Base-by-base conservation (phyloP, 2,797 vertebrate species). In the Mallotus villosus region DNA sequence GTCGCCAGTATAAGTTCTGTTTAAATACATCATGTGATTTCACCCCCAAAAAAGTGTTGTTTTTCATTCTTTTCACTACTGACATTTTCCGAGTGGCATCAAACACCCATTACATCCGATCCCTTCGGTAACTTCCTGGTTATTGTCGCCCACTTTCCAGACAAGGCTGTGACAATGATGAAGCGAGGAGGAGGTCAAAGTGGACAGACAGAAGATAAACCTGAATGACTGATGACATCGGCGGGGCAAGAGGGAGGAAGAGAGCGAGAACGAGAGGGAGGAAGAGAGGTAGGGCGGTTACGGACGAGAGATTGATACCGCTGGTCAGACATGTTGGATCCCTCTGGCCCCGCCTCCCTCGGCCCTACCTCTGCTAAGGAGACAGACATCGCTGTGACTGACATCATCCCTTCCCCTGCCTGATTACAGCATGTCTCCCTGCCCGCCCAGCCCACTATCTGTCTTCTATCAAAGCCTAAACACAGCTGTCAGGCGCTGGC, bases 341-440 rank as follows among this genome's bases (percentile, higher is more conserved):
- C 78, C 69, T 88, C 82, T 79, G 77, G 75, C 53, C 68, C 55
- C 61, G 24, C 70, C 61, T 11, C 66, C 46, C 78, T 75, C 73
- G 1, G 11, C 67, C 5, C 29, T n/a, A 12, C 24, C 32, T 29
- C 16, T 27, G 67, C 49, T 12, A 51, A 63, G 68, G 41, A 67
- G 68, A 22, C 66, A 74, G 77, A 77, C 34, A 19, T 19, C 21
- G 58, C 73, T 29, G 57, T 78, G 76, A 87, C 73, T 82, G 80
- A 89, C 84, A 81, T 75, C 71, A 82, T 79, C 78, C 73, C 55
- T 83, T 78, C 72, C 81, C 86, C 77, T 75, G 57, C 73, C 75
- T 83, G 81, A 85, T 89, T 87, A 83, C 76, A 82, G 70, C 81
- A 68, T 37, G 83, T 82, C 80, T 81, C 55, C 75, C 14, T 64